These are phyloP conservation scores for Chloroceryle amazona DNA, from an alignment of 2,797 vertebrate species.

Conservation along the genomic window DNA sequence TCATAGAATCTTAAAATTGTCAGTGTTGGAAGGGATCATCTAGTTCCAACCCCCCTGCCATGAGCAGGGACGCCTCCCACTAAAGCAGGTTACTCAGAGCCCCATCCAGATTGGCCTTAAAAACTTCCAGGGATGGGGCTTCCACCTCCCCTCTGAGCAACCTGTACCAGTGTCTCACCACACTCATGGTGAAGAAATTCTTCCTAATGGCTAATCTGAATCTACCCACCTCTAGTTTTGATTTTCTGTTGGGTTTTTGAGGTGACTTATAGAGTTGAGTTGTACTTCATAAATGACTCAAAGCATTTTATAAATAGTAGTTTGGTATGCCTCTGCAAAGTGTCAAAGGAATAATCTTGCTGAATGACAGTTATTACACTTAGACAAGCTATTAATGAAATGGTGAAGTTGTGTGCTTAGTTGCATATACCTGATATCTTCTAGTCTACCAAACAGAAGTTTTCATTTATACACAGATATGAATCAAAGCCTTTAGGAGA, in stretches of 20 bases:
- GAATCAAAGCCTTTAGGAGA: neutral
- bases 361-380: neutral
- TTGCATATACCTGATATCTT: neutral
- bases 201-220: too few relatives aligned
- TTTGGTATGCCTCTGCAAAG: neutral
- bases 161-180: too few relatives aligned
- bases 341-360: neutral
- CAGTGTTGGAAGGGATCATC: too few relatives aligned
- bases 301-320: neutral
- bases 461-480: neutral
- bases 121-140: too few relatives aligned
- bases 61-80: too few relatives aligned
- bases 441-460: neutral
- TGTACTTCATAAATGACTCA: neutral
- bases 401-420: neutral
- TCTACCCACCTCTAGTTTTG: too few relatives aligned
- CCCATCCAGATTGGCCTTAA: too few relatives aligned
- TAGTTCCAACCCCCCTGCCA: too few relatives aligned
- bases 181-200: too few relatives aligned
- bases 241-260: neutral
- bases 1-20: too few relatives aligned
- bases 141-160: too few relatives aligned
- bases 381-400: neutral
- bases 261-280: neutral
- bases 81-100: too few relatives aligned